Evolutionary conservation across 2,797 vertebrate genomes (phyloP).

Genomic region (Coregonus sp.): DNA sequence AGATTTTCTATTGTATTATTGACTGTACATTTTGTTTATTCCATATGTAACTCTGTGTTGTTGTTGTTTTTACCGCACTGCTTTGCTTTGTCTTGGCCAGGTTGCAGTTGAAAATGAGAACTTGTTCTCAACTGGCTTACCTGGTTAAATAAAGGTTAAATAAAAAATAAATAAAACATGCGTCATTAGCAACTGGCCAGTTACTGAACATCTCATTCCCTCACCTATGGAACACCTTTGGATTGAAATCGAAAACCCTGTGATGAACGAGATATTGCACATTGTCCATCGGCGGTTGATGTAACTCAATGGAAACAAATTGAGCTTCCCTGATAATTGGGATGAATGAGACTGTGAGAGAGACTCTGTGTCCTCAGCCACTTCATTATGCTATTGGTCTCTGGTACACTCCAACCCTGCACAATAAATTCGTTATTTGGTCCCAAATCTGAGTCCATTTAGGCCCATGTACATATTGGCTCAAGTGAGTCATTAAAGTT

Average conservation of each 20-base stretch:
- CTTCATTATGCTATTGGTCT: neutral
- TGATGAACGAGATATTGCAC: neutral
- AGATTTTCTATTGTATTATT: too few species aligned
- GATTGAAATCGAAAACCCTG: neutral
- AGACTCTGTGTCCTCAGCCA: neutral
- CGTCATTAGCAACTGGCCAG: neutral
- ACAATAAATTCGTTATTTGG: neutral
- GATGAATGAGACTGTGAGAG: neutral
- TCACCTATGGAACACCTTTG: neutral
- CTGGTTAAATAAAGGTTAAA: too few species aligned
- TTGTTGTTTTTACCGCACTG: too few species aligned
- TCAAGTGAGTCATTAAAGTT: neutral
- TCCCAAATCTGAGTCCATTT: conserved; percentile 2
- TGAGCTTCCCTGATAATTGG: neutral
- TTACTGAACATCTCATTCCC: neutral
- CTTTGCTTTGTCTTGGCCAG: too few species aligned
- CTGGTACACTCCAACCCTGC: neutral
- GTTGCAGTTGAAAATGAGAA: too few species aligned
- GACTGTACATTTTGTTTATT: too few species aligned
- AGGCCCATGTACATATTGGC: conserved; percentile 5
- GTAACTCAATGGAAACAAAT: neutral
- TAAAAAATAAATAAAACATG: too few species aligned
- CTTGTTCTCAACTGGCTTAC: too few species aligned
- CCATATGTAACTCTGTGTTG: too few species aligned
- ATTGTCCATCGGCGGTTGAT: neutral